These are phyloP conservation scores for Crotalus helleri DNA, from an alignment of 2,113 vertebrate genomes.

Conservation along the genomic window DNA sequence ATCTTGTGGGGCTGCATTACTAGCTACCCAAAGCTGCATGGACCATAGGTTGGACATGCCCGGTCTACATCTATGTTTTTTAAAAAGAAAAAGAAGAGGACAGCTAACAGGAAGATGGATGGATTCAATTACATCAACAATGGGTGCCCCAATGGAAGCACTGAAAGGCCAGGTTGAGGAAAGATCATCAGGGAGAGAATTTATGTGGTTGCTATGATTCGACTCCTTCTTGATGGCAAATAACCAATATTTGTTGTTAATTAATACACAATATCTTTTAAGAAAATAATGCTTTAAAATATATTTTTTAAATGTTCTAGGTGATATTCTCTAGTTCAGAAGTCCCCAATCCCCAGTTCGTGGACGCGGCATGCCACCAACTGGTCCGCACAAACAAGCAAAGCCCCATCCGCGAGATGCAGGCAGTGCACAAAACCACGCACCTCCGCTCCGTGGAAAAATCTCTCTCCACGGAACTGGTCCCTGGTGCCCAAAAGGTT, in stretches of 20 bases:
- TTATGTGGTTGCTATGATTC: neutral
- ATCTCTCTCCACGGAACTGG: no score
- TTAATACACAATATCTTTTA: neutral
- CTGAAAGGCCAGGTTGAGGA: neutral
- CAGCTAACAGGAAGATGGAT: neutral
- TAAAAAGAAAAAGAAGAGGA: neutral
- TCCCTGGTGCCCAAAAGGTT: no score
- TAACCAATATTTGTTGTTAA: neutral
- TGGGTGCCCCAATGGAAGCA: neutral
- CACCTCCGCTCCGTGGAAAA: no score
- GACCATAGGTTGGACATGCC: no score
- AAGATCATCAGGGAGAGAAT: neutral
- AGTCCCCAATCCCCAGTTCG: no score
- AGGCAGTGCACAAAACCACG: no score
- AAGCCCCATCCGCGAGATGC: no score
- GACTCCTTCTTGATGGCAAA: neutral
- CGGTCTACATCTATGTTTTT: neutral
- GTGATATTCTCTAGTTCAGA: neutral
- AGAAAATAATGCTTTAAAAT: neutral
- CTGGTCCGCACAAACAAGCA: no score
- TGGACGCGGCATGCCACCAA: no score
- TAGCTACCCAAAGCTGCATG: neutral
- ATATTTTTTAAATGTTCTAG: neutral
- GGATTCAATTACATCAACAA: neutral
- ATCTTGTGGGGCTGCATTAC: neutral